phyloP scores from a whole-genome alignment of 2,797 vertebrate genomes.

The Trichosurus vulpecula region DNA sequence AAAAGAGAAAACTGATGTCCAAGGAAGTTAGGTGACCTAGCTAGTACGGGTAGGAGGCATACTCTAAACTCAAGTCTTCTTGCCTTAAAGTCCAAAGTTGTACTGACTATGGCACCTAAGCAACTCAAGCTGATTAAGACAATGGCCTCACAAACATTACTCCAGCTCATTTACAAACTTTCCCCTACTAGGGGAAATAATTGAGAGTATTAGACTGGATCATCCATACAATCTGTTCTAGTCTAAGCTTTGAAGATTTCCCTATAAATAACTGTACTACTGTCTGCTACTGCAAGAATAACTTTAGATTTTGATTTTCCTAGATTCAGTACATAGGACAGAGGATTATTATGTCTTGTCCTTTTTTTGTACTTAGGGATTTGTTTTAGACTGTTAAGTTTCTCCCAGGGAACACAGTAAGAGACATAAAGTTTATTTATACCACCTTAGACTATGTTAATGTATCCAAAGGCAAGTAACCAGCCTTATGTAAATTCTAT shows the following conservation, averaged over 20 bases:
- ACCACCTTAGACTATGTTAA: background rate
- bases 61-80: too few species aligned
- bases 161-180: too few species aligned
- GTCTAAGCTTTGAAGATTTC: background rate
- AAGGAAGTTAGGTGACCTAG: too few species aligned
- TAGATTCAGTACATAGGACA: background rate
- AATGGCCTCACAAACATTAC: too few species aligned
- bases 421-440: background rate
- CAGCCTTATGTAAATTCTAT: background rate
- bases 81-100: too few species aligned
- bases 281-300: background rate
- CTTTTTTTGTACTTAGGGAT: background rate
- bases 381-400: background rate
- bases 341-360: background rate
- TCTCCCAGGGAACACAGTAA: background rate
- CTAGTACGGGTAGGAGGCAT: too few species aligned
- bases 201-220: background rate
- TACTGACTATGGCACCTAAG: too few species aligned
- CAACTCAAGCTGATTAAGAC: too few species aligned
- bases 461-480: background rate
- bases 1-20: too few species aligned
- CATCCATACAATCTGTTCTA: background rate
- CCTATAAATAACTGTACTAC: background rate
- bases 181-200: too few species aligned
- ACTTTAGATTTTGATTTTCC: background rate